phyloP scores from a whole-genome alignment of 64 coral and sea anemone species.

The Pocillopora damicornis region DNA sequence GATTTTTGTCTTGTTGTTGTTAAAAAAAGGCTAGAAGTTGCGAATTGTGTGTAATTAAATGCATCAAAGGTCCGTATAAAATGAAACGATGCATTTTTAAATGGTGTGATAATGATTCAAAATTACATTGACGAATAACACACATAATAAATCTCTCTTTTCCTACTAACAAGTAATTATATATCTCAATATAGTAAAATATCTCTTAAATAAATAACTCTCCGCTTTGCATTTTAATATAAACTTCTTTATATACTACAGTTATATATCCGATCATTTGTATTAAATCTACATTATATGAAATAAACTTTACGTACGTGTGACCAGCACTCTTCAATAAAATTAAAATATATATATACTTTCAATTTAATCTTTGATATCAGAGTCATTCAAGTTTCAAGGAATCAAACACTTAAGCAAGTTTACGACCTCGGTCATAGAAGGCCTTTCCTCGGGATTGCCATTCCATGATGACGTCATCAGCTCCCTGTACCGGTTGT shows the following conservation, averaged over 20 bases:
- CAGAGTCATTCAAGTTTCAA: neutral
- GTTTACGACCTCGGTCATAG: constrained; percentile 51
- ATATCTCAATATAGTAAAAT: constrained; percentile 9
- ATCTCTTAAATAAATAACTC: constrained; percentile 20
- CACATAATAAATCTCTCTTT: too few species aligned
- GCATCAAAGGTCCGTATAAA: too few species aligned
- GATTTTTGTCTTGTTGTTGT: too few species aligned
- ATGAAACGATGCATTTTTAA: too few species aligned
- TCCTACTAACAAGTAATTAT: neutral
- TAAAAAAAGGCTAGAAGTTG: too few species aligned
- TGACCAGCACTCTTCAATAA: constrained; percentile 1
- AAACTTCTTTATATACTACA: constrained; percentile 5
- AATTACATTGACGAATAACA: too few species aligned
- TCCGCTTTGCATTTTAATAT: neutral
- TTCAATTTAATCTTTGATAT: neutral
- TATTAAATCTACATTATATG: too few species aligned
- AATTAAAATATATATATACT: neutral
- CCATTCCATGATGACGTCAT: constrained; percentile 82
- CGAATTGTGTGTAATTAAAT: too few species aligned
- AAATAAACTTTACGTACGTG: neutral
- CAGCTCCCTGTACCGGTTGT: constrained; percentile 86
- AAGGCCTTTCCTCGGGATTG: constrained; percentile 51
- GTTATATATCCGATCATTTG: too few species aligned
- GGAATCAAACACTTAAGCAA: neutral
- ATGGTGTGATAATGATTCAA: too few species aligned